Evolutionary conservation across 2,797 vertebrate genomes (phyloP), one percentile per base, ranked within the genome.

Genomic region (Spatula versicolor): DNA sequence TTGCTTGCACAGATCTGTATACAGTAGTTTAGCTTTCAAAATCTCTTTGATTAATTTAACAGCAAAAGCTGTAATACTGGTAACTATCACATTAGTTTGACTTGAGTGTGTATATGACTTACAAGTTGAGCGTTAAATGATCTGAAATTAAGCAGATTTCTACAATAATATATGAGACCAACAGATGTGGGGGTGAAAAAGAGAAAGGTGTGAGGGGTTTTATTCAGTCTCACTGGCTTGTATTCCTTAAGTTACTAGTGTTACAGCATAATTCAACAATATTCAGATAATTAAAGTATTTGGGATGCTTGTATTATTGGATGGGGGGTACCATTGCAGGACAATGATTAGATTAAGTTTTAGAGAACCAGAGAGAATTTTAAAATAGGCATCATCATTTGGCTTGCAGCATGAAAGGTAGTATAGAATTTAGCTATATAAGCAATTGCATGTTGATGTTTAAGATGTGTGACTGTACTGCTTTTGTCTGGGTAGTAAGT

Each of bases 161-260:
- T 0, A 1, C 86, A 81, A 30, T 31, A 41, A 55, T 11, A 9
- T 2, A 12, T 1, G 50, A 19, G 35, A 68, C 43, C 1, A 8
- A 25, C 14, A 45, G 28, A 52, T 62, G 46, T 39, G 23, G n/a
- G 22, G 13, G 1, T 68, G 19, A 55, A 63, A 50, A 52, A n/a
- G 14, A 1, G 37, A 6, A 54, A 13, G 25, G 17, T 15, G 13
- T 30, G 3, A 2, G 3, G 3, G 35, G 13, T 5, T 7, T 33
- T 71, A 2, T 26, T 64, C 11, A 31, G 13, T 66, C 22, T 76
- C 20, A 4, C 14, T 89, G 46, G 46, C 9, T 68, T 69, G 48
- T 55, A 3, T 33, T 46, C 7, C 10, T 78, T 17, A 25, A 31
- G 30, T 72, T 59, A 12, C 6, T 54, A 4, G 28, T 10, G 33